Conservation (phyloP, 2,888 invertebrate genomes). For the Pocota personata region DNA sequence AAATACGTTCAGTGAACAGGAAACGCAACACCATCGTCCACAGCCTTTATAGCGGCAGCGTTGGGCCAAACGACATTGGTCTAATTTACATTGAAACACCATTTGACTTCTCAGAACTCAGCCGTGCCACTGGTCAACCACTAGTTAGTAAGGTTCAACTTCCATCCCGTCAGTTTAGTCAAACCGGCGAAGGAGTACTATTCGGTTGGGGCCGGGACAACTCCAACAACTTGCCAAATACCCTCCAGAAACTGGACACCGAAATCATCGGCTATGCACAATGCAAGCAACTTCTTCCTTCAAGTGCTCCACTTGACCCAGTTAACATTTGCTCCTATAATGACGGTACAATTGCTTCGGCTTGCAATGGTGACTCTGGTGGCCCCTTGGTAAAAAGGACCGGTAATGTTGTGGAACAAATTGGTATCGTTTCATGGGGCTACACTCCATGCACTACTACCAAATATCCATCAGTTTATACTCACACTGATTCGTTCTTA, state of each 20-base stretch:
- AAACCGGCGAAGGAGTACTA: constrained; percentile 48
- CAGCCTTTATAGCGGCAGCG: constrained; percentile 79
- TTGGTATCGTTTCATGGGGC: constrained; percentile 84
- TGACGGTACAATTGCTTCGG: constrained; percentile 79
- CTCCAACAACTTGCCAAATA: constrained; percentile 75
- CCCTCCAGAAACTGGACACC: constrained; percentile 77
- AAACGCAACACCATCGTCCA: constrained; percentile 77
- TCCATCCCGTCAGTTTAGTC: constrained; percentile 32
- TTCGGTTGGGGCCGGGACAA: constrained; percentile 79
- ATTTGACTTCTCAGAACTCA: constrained; percentile 77
- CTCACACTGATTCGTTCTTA: constrained; percentile 77
- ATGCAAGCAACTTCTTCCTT: constrained; percentile 76
- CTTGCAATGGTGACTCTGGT: constrained; percentile 82
- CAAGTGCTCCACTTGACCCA: constrained; percentile 61
- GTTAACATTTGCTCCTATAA: constrained; percentile 78
- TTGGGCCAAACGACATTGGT: constrained; percentile 84
- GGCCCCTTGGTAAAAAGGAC: constrained; percentile 77
- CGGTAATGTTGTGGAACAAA: constrained; percentile 61
- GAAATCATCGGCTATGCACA: constrained; percentile 74
- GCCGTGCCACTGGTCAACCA: neutral
- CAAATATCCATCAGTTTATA: constrained; percentile 83
- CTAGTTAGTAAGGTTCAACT: constrained; percentile 30
- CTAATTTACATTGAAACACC: constrained; percentile 79
- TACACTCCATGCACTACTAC: constrained; percentile 81
- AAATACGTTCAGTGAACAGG: constrained; percentile 75